A percentile compares a stretch with the other conserved stretches of the same genome.
Evolutionary conservation across 64 coral and sea anemone genomes (phyloP).

Genomic region (Pocillopora verrucosa): DNA sequence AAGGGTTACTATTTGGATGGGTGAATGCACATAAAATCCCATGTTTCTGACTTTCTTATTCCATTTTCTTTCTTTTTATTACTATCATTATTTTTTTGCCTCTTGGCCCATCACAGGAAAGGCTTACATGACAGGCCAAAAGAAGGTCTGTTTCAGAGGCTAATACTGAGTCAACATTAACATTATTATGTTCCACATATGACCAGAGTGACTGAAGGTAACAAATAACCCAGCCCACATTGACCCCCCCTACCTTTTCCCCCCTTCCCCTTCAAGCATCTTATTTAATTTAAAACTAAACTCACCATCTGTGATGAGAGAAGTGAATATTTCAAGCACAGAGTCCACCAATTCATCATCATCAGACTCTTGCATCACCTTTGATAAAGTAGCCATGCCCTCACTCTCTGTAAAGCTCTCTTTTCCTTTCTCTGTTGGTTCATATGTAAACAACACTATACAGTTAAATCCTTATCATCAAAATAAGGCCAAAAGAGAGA

Average conservation of each 20-base stretch:
- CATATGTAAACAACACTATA: not conserved
- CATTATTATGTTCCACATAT: no score
- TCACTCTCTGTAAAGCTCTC: conserved; percentile 71
- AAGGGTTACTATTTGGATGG: no score
- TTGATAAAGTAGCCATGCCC: conserved; percentile 58
- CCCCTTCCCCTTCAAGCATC: not conserved
- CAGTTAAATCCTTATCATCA: not conserved
- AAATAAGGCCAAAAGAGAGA: no score
- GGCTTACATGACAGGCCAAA: not conserved
- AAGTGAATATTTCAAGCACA: conserved; percentile 60
- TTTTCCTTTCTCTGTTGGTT: conserved; percentile 63
- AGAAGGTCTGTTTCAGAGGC: not conserved
- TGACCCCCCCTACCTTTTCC: not conserved
- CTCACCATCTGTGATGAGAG: conserved; percentile 76
- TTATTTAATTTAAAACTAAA: not conserved
- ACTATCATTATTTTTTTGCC: no score
- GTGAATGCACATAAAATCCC: no score
- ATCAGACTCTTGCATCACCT: conserved; percentile 48
- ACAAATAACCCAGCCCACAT: not conserved
- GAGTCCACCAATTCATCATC: conserved; percentile 79
- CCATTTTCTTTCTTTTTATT: no score
- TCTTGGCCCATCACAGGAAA: not conserved
- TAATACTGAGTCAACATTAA: no score
- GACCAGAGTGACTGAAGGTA: no score
- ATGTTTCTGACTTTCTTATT: no score